These are phyloP conservation scores for Helostoma temminkii DNA, from an alignment of 2,797 vertebrate genomes.

Conservation along the genomic window DNA sequence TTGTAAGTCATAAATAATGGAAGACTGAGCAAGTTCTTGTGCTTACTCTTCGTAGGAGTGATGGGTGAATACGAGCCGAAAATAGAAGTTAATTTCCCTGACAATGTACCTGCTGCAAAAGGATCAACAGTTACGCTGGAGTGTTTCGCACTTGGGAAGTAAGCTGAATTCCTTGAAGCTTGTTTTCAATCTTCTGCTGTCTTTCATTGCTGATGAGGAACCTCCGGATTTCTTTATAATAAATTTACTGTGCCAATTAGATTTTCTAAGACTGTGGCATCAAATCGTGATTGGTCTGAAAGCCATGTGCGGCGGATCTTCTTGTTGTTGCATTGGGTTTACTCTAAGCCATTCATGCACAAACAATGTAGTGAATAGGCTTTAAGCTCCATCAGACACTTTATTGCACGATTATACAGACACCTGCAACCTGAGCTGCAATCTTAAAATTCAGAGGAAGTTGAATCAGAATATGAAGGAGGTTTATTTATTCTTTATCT, in stretches of 20 bases:
- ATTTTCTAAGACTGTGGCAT: slow-evolving; percentile 54
- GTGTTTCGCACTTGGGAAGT: slow-evolving; percentile 98
- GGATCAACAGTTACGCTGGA: slow-evolving; percentile 94
- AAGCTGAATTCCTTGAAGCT: slow-evolving; percentile 84
- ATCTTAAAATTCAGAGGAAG: slow-evolving; percentile 33
- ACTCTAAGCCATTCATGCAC: slow-evolving; percentile 43
- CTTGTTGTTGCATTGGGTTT: slow-evolving; percentile 43
- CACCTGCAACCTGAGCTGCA: slow-evolving; percentile 25
- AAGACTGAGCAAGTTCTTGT: slow-evolving; percentile 66
- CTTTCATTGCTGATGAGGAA: slow-evolving; percentile 56
- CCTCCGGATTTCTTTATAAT: slow-evolving; percentile 47
- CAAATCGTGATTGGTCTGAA: slow-evolving; percentile 49
- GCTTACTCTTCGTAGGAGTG: slow-evolving; percentile 84
- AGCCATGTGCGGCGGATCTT: slow-evolving; percentile 26
- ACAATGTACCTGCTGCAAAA: slow-evolving; percentile 93
- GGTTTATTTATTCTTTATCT: slow-evolving; percentile 28
- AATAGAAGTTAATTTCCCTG: slow-evolving; percentile 98
- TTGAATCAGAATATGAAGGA: slow-evolving; percentile 25
- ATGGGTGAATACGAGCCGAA: slow-evolving; percentile 99
- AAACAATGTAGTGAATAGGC: slow-evolving; percentile 29
- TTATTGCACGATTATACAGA: slow-evolving; percentile 49
- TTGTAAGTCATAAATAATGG: slow-evolving; percentile 79
- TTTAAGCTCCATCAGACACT: slow-evolving; percentile 45
- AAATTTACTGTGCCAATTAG: slow-evolving; percentile 63
- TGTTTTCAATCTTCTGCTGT: slow-evolving; percentile 71